phyloP scores from a whole-genome alignment of 2,888 invertebrate genomes.

The Cyclophora punctaria region DNA sequence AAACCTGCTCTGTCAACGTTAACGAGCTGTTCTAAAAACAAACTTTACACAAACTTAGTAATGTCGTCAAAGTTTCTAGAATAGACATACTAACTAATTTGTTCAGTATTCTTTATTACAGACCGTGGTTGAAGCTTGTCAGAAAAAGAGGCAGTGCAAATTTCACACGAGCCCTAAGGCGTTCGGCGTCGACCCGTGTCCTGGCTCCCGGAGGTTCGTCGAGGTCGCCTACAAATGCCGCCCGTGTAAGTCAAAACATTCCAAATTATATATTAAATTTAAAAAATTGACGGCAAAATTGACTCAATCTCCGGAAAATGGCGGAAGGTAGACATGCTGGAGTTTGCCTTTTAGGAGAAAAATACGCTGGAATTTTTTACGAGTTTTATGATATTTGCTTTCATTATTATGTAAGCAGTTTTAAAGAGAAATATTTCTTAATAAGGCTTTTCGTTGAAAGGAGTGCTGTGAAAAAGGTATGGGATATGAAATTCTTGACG shows the following conservation, averaged over 20 bases:
- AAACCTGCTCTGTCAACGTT: background rate
- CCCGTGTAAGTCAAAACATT: constrained; percentile 85
- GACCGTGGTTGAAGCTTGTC: constrained; percentile 95
- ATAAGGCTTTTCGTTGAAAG: no score
- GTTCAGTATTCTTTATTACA: constrained; percentile 90
- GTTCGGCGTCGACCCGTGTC: constrained; percentile 94
- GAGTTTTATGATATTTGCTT: background rate
- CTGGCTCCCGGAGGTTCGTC: constrained; percentile 92
- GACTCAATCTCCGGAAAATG: no score
- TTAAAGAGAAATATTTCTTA: no score
- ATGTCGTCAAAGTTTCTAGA: constrained; percentile 15
- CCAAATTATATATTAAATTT: background rate
- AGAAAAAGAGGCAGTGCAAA: constrained; percentile 93
- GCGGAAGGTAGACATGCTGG: no score
- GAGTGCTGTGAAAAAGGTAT: no score
- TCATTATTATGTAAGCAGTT: no score
- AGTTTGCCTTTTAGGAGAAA: constrained; percentile 3
- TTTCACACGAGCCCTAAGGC: constrained; percentile 92
- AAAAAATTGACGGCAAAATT: no score
- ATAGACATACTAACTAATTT: constrained; percentile 59
- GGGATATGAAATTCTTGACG: no score
- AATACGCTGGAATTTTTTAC: constrained; percentile 3
- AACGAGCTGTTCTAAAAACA: constrained; percentile 12
- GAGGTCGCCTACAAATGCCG: constrained; percentile 98
- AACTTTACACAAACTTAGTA: no score